Evolutionary conservation across 2,113 vertebrate species (phyloP).

Genomic region (Esox niger): DNA sequence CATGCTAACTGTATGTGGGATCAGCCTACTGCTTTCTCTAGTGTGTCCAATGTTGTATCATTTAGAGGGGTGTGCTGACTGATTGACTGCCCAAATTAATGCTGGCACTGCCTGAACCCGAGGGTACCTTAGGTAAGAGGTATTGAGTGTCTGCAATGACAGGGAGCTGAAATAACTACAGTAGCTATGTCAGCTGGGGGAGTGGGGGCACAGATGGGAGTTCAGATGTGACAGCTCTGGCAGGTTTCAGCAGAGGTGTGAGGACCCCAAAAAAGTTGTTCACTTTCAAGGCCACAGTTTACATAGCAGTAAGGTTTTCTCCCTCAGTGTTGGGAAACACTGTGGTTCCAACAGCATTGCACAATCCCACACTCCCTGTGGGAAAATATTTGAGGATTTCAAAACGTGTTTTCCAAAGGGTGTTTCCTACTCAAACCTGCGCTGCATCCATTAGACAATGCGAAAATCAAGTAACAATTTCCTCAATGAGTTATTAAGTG

Average conservation of each 20-base stretch:
- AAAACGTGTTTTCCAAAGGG: neutral
- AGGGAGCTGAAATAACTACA: neutral
- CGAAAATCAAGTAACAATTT: neutral
- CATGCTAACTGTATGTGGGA: neutral
- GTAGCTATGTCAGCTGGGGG: neutral
- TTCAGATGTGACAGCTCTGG: neutral
- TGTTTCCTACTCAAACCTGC: neutral
- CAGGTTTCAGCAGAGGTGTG: neutral
- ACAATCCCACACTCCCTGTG: neutral
- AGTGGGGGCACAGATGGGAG: neutral
- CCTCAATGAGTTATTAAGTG: neutral
- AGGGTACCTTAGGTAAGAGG: neutral
- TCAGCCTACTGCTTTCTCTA: too few species aligned
- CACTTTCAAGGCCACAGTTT: neutral
- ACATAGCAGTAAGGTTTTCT: neutral
- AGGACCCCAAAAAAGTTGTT: neutral
- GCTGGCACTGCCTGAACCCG: too few species aligned
- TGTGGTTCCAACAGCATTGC: neutral
- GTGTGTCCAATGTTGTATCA: neutral
- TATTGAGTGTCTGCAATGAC: neutral
- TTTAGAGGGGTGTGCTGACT: neutral
- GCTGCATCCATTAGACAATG: neutral
- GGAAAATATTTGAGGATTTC: conserved; percentile 14
- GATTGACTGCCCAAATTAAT: neutral
- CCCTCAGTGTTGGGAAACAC: neutral